These are phyloP conservation scores for Bombus huntii DNA, from an alignment of 1,140 invertebrate species.

Conservation along the genomic window DNA sequence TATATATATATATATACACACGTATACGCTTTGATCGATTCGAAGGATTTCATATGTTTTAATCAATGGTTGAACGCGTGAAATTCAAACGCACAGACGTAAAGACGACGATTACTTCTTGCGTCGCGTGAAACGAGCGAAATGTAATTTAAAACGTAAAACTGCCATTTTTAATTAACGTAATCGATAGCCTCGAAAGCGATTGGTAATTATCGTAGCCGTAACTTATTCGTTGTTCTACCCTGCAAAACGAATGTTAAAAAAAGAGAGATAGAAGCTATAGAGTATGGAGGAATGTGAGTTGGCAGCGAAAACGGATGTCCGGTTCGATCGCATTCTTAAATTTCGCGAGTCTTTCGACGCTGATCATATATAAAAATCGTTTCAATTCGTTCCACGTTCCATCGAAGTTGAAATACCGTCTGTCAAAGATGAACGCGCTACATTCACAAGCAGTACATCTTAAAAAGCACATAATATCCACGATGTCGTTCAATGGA, in stretches of 20 bases:
- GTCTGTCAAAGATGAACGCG: slow-evolving; percentile 13
- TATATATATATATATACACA: neutral
- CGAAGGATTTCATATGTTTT: neutral
- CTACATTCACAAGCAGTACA: slow-evolving; percentile 33
- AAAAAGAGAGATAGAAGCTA: neutral
- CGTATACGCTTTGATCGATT: neutral
- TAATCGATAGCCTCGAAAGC: slow-evolving; percentile 18
- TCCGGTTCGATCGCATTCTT: slow-evolving; percentile 40
- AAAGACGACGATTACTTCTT: slow-evolving; percentile 3
- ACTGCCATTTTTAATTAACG: slow-evolving; percentile 50
- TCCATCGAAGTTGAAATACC: slow-evolving; percentile 25
- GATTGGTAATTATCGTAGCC: slow-evolving; percentile 19
- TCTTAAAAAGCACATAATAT: slow-evolving; percentile 43
- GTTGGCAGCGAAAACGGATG: slow-evolving; percentile 31
- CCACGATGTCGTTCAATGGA: neutral
- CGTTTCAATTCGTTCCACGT: slow-evolving; percentile 31
- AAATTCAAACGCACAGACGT: slow-evolving; percentile 35
- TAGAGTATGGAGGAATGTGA: slow-evolving; percentile 24
- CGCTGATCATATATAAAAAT: slow-evolving; percentile 29
- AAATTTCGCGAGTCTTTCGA: slow-evolving; percentile 39
- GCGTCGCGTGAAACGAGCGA: slow-evolving; percentile 25
- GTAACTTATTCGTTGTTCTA: slow-evolving; percentile 42
- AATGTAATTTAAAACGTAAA: slow-evolving; percentile 16
- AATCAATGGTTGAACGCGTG: neutral
- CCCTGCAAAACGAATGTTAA: slow-evolving; percentile 22